A percentile compares a stretch with the other conserved stretches of the same genome.
Conservation (phyloP, 2,797 vertebrate genomes). For the Paedocypris micromegethes region DNA sequence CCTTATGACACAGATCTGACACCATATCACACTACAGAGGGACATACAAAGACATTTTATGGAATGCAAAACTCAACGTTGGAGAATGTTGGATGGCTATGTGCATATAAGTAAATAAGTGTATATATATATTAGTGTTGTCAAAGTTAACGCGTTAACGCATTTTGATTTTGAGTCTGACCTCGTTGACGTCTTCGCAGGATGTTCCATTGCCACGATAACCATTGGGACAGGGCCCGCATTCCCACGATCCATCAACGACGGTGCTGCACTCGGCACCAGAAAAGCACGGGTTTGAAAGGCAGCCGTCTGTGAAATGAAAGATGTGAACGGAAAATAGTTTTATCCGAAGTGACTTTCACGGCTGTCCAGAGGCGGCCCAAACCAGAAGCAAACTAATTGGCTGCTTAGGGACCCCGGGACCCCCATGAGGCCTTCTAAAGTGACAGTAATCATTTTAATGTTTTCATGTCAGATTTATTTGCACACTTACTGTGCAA, state of each 20-base stretch:
- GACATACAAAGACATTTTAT: neutral
- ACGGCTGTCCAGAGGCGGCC: too few species aligned
- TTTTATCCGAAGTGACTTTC: too few species aligned
- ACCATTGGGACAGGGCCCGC: slow-evolving; percentile 82
- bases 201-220: slow-evolving; percentile 85
- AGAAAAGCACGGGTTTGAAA: slow-evolving; percentile 87
- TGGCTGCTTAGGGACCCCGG: too few species aligned
- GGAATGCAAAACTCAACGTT: neutral
- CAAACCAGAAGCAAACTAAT: too few species aligned
- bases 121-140: too few species aligned
- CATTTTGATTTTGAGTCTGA: slow-evolving; percentile 45
- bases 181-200: slow-evolving; percentile 94
- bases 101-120: too few species aligned
- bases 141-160: too few species aligned
- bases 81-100: neutral
- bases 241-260: slow-evolving; percentile 85
- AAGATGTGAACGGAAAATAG: too few species aligned
- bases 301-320: slow-evolving; percentile 76
- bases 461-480: too few species aligned
- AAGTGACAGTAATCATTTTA: too few species aligned
- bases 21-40: slow-evolving; percentile 81
- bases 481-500: too few species aligned
- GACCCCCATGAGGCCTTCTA: too few species aligned
- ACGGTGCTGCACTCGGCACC: slow-evolving; percentile 81
- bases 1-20: slow-evolving; percentile 76